phyloP scores from a whole-genome alignment of 2,797 vertebrate genomes.

The Mus spretus region DNA sequence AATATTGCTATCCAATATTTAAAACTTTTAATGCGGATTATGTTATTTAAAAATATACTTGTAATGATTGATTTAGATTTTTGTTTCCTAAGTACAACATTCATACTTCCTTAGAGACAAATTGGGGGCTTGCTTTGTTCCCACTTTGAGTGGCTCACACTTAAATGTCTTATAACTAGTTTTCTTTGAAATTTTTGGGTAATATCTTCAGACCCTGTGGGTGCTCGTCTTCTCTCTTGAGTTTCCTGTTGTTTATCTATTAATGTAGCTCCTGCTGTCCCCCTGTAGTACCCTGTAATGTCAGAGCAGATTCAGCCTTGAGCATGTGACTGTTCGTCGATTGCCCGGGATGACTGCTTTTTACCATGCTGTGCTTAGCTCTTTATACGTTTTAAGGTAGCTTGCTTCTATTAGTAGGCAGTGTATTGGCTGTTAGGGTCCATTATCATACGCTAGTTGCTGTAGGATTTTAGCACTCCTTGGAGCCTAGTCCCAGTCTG shows the following conservation, averaged over 20 bases:
- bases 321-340: background rate
- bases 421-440: too few relatives aligned
- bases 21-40: background rate
- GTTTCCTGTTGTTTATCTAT: background rate
- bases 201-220: background rate
- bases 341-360: background rate
- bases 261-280: background rate
- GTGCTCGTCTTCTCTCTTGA: background rate
- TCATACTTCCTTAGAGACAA: background rate
- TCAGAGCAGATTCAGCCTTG: background rate
- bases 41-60: constrained; percentile 13
- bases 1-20: background rate
- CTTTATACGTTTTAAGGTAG: background rate
- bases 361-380: background rate
- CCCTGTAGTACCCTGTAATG: background rate
- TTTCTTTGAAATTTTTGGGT: background rate
- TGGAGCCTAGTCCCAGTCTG: background rate
- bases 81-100: background rate
- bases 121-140: background rate
- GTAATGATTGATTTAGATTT: background rate
- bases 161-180: background rate
- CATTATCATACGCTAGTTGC: background rate
- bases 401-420: background rate
- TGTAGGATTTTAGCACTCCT: background rate
- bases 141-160: background rate